Base-by-base conservation (phyloP, 2,888 invertebrate genomes). In the Morpho deidamia region DNA sequence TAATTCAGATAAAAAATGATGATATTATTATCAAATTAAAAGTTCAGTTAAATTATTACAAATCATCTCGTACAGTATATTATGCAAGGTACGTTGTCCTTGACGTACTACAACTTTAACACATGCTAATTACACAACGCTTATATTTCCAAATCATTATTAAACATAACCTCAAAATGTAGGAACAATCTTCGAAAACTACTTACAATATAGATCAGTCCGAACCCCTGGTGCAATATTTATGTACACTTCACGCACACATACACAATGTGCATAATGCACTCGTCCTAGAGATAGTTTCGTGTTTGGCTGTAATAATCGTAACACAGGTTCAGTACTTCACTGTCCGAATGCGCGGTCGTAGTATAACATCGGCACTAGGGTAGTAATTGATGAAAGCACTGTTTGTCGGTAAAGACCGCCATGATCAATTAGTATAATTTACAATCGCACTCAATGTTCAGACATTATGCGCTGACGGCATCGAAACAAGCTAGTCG, bases 351-450 rank as follows among this genome's bases (percentile, higher is more conserved):
- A 70, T 71, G 73, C 73, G 67, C 69, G 73, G 61, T 70, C 70
- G 74, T 74, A 74, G 73, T 77, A 71, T 74, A 81, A 75, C 72
- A 74, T 74, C 67, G 72, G 68, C 75, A 80, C 76, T 74, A 64
- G 68, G 68, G 74, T 68, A 67, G 67, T 74, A 77, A 81, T 78
- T 78, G 78, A 81, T 80, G 79, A 74, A 76, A 74, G 72, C 75
- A 83, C 83, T 80, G 78, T 81, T 80, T 81, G 79, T 76, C 69
- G 80, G 75, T 72, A 68, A 66, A 79, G 80, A 76, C 83, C 84
- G 85, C 82, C 83, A 84, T 83, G 68, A 76, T 80, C 82, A 86
- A 88, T 87, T 88, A 88, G 85, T 78, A 83, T 80, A 86, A 86
- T 88, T 87, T 83, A 87, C 80, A 83, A 83, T 74, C 73, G 73